Base-by-base conservation (phyloP, 1,140 invertebrate species). In the Brachionus paranguensis region DNA sequence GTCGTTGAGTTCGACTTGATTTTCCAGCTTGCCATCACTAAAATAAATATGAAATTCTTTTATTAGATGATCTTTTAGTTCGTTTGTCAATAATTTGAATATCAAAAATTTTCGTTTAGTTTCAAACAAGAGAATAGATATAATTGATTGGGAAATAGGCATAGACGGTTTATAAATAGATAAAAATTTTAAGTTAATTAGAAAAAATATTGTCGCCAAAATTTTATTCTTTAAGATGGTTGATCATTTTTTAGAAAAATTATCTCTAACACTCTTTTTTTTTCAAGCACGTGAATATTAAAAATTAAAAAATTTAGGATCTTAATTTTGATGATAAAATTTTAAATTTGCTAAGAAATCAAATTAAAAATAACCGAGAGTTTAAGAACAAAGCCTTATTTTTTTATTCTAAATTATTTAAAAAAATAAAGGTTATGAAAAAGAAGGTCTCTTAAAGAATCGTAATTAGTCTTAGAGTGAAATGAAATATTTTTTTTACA, bases 31-130 rank as follows among this genome's bases (percentile, higher is more conserved):
- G 8, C 20, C 20, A 50, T 27, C 6, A 27, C 43, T n/a, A 76
- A 76, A 76, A 76, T 76, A 76, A 27, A 50, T 76, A 10, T 47
- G 17, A 33, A 76, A 76, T 50, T 76, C 72, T 20, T 76, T 53
- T 47, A 12, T 37, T 47, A 76, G 47, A 50, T 76, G 72, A 50
- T 24, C 7, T 5, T 47, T 3, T 47, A 76, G 20, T 3, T 76
- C 72, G 20, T 29, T 53, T 1, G 72, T 76, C 10, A 76, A 12
- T 27, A 76, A 12, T 76, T 76, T 76, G 27, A 27, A 76, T 10
- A 76, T 24, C 8, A 76, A 20, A 76, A 76, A 76, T 33, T 76
- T 76, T 50, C 72, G 72, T 1, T 76, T 76, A 47, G n/a, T 50
- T 10, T 76, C 72, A 50, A 76, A 76, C 4, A 76, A 20, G 14